Evolutionary conservation across 1,140 invertebrate species (phyloP).

Genomic region (Rhyzopertha dominica): DNA sequence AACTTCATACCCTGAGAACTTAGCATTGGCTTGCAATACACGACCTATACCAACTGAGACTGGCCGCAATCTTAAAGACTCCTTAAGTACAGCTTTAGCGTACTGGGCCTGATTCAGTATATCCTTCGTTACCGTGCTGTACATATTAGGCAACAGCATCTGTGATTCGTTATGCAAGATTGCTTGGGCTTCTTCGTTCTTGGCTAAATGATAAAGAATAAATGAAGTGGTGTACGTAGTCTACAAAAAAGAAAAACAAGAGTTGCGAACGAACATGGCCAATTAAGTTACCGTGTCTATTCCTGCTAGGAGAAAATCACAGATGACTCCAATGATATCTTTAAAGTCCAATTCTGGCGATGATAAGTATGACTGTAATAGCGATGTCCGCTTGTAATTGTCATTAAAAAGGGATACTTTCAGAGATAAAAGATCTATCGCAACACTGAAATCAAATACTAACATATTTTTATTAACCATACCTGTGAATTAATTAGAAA

Average conservation of each 20-base stretch:
- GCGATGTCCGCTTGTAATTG: conserved; percentile 36
- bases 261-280: not conserved
- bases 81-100: conserved; percentile 75
- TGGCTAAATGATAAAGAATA: conserved; percentile 74
- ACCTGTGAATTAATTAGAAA: no score
- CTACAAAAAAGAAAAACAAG: conserved; percentile 51
- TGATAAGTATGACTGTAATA: conserved; percentile 63
- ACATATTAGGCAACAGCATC: conserved; percentile 50
- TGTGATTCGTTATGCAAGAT: conserved; percentile 63
- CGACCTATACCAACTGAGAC: conserved; percentile 77
- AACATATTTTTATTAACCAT: no score
- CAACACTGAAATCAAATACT: conserved; percentile 54
- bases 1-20: conserved; percentile 76
- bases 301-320: conserved; percentile 79
- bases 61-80: conserved; percentile 77
- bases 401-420: conserved; percentile 52
- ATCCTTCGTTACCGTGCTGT: conserved; percentile 53
- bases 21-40: conserved; percentile 66
- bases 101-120: conserved; percentile 62
- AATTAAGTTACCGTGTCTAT: conserved; percentile 69
- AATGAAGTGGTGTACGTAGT: conserved; percentile 77
- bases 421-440: conserved; percentile 60
- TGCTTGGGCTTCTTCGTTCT: conserved; percentile 67
- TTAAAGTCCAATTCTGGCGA: conserved; percentile 64
- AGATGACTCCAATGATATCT: conserved; percentile 75